Base-by-base conservation (phyloP, 2,888 invertebrate species). In the Petrophora chlorosata region DNA sequence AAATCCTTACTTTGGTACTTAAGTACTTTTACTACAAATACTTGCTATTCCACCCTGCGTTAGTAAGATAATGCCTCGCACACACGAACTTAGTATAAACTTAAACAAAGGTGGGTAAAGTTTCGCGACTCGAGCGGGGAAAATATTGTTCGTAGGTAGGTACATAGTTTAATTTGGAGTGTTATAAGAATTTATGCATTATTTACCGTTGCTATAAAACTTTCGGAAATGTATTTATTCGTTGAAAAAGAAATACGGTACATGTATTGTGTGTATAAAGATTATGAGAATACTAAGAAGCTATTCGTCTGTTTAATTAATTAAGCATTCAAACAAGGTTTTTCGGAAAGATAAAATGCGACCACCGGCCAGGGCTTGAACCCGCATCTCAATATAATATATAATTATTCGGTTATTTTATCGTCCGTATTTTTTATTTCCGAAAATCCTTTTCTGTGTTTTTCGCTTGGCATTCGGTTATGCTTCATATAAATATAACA, bases 41-140 rank as follows among this genome's bases (percentile, higher is more conserved):
- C 35, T 48, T 48, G 40, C 50, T 53, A 51, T 51, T 51, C 43
- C 35, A 49, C 62, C 56, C 70, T 73, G 72, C 61, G 59, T 64
- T 59, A 62, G 62, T 53, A 57, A 73, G 71, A 78, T 78, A 76
- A 76, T 71, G 61, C 60, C 60, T 56, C 48, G 63, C 59, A 48
- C 53, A 56, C 57, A 60, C 64, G 55, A 76, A 78, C 64, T 73
- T 70, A 56, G 59, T 50, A 63, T 59, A 71, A 76, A 76, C 72
- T 73, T 67, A 63, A 69, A 66, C 66, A 63, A 55, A 58, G 45
- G 52, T 64, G 53, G 58, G 53, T 42, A 53, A 65, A 70, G 61
- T 73, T 67, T 47, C 45, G 33, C 26, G 51, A 53, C 59, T 60
- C 60, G 53, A 60, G 61, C 48, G 61, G 34, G 51, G 59, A 66